Conservation (phyloP, 2,888 invertebrate species). For the Matsumyia berberina region DNA sequence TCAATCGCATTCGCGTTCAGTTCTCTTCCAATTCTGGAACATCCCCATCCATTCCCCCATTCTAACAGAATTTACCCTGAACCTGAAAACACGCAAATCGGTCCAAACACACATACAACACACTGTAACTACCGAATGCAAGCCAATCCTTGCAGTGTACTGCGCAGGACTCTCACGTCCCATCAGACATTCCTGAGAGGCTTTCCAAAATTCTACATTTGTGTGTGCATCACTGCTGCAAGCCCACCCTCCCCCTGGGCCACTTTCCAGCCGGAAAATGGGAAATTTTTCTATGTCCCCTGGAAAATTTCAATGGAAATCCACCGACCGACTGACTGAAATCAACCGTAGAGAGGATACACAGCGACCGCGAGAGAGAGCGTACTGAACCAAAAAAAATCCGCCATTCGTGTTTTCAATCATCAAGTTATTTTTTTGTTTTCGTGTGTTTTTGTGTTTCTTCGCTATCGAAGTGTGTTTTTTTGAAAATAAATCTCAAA, state of each 20-base stretch:
- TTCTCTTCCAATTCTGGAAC: slow-evolving; percentile 57
- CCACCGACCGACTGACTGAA: slow-evolving; percentile 71
- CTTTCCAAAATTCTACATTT: slow-evolving; percentile 76
- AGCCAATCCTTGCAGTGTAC: slow-evolving; percentile 53
- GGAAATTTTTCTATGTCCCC: slow-evolving; percentile 68
- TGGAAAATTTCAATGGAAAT: slow-evolving; percentile 59
- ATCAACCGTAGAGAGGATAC: slow-evolving; percentile 68
- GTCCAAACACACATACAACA: slow-evolving; percentile 55
- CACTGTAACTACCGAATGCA: slow-evolving; percentile 66
- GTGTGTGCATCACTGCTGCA: slow-evolving; percentile 57
- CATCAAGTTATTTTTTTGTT: slow-evolving; percentile 68
- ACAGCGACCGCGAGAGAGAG: slow-evolving; percentile 71
- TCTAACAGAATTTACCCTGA: slow-evolving; percentile 73
- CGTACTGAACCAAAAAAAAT: slow-evolving; percentile 56
- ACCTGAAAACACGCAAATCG: slow-evolving; percentile 72
- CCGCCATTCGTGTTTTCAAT: slow-evolving; percentile 76
- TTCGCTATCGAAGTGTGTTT: slow-evolving; percentile 43
- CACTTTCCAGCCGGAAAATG: slow-evolving; percentile 53
- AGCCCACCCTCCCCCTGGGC: slow-evolving; percentile 29
- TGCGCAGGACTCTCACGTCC: slow-evolving; percentile 66
- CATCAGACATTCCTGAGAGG: slow-evolving; percentile 58
- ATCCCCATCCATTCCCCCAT: slow-evolving; percentile 18
- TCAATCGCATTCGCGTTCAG: slow-evolving; percentile 48
- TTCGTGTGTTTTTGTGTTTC: slow-evolving; percentile 33
- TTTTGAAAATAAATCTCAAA: background rate